phyloP scores from a whole-genome alignment of 2,113 vertebrate genomes.

The Rhinogobius similis region DNA sequence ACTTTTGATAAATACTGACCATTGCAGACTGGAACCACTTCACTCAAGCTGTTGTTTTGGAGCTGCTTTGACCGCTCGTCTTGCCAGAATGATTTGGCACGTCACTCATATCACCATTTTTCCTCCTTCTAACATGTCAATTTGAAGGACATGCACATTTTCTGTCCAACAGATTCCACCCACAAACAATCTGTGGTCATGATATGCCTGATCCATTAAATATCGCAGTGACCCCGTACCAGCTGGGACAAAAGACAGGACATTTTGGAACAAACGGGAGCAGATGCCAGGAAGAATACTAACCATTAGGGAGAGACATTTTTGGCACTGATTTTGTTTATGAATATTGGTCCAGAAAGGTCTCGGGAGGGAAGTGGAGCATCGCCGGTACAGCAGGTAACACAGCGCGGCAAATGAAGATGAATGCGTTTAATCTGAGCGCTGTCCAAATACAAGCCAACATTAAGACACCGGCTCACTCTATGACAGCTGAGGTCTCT shows the following conservation, averaged over 20 bases:
- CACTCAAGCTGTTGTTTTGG: too few relatives aligned
- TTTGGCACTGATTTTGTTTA: constrained; percentile 40
- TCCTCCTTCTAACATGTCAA: background rate
- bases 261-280: constrained; percentile 44
- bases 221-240: constrained; percentile 49
- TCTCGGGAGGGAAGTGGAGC: constrained; percentile 48
- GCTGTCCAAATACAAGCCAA: constrained; percentile 50
- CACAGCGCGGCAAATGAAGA: constrained; percentile 69
- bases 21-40: too few relatives aligned
- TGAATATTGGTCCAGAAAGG: constrained; percentile 34
- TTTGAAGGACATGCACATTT: background rate
- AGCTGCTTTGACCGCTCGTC: background rate
- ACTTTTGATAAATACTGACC: too few relatives aligned
- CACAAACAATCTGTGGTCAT: background rate
- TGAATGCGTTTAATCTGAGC: constrained; percentile 65
- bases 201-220: constrained; percentile 43
- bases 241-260: constrained; percentile 53
- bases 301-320: constrained; percentile 18
- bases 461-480: constrained; percentile 26
- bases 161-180: background rate
- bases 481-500: constrained; percentile 4
- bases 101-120: background rate
- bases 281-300: constrained; percentile 38
- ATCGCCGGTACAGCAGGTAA: constrained; percentile 61
- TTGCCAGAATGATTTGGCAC: background rate